Evolutionary conservation across 2,113 vertebrate species (phyloP).

Genomic region (Apodemus speciosus): DNA sequence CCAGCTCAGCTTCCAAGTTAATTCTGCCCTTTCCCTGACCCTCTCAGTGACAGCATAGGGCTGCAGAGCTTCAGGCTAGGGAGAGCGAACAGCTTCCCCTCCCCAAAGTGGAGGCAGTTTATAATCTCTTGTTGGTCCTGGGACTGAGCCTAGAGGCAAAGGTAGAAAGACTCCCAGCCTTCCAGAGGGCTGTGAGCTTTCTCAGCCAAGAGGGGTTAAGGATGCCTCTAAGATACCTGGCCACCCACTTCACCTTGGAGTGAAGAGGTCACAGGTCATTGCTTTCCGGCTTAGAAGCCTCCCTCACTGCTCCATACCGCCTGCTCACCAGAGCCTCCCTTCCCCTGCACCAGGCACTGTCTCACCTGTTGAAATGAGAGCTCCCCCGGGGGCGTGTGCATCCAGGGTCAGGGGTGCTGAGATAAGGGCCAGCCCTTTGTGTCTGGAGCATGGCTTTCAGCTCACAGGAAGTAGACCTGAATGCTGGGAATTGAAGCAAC

Average conservation of each 20-base stretch:
- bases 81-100: background rate
- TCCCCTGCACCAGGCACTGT: constrained; percentile 58
- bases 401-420: constrained; percentile 88
- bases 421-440: constrained; percentile 92
- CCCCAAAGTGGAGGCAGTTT: too few relatives aligned
- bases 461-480: constrained; percentile 91
- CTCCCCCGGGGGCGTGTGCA: constrained; percentile 56
- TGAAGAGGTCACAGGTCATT: too few relatives aligned
- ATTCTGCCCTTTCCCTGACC: background rate
- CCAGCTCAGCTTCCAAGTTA: background rate
- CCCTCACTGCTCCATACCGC: accelerated
- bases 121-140: background rate
- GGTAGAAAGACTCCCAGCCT: background rate
- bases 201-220: too few relatives aligned
- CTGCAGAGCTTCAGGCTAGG: accelerated
- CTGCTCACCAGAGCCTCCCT: background rate
- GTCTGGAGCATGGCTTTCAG: constrained; percentile 92
- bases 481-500: constrained; percentile 88
- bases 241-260: too few relatives aligned
- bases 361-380: constrained; percentile 85
- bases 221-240: too few relatives aligned
- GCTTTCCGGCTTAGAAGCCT: background rate
- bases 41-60: accelerated
- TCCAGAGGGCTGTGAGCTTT: too few relatives aligned
- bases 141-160: background rate